Conservation (phyloP, 2,888 invertebrate genomes). For the Ptychoptera contaminata region DNA sequence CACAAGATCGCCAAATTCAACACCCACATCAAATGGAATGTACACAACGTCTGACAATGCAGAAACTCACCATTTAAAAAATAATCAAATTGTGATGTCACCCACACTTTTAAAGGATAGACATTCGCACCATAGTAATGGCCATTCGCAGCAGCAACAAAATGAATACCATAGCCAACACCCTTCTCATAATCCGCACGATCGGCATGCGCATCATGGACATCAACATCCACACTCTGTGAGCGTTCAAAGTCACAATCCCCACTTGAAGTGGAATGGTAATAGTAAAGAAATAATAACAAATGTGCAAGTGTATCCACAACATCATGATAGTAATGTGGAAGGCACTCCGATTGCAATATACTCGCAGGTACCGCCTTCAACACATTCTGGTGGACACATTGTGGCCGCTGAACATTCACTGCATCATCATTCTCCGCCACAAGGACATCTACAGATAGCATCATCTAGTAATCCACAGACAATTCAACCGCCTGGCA, state of each 20-base stretch:
- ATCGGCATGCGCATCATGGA: conserved; percentile 1
- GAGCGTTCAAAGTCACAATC: not conserved
- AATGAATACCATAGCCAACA: conserved; percentile 4
- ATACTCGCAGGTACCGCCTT: conserved; percentile 5
- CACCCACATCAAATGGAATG: conserved; percentile 29
- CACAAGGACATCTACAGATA: conserved; percentile 11
- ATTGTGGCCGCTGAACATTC: conserved; percentile 8
- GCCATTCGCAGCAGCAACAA: conserved; percentile 9
- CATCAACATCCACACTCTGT: conserved; percentile 5
- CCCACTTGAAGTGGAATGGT: conserved; percentile 15
- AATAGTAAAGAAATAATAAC: conserved; percentile 10
- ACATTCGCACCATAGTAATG: conserved; percentile 13
- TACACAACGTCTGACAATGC: conserved; percentile 12
- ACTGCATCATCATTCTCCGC: conserved; percentile 13
- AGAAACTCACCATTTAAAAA: conserved; percentile 6
- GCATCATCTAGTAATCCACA: conserved; percentile 11
- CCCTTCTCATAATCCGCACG: conserved; percentile 5
- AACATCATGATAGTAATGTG: conserved; percentile 7
- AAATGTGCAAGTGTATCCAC: conserved; percentile 11
- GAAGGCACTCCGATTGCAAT: conserved; percentile 8
- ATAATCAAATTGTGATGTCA: conserved; percentile 8
- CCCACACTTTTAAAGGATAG: conserved; percentile 6
- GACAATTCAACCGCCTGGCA: conserved; percentile 27
- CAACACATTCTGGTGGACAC: conserved; percentile 6
- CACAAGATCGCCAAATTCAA: conserved; percentile 26